Conservation (phyloP, 2,797 vertebrate species). For the Poecilia velifera region DNA sequence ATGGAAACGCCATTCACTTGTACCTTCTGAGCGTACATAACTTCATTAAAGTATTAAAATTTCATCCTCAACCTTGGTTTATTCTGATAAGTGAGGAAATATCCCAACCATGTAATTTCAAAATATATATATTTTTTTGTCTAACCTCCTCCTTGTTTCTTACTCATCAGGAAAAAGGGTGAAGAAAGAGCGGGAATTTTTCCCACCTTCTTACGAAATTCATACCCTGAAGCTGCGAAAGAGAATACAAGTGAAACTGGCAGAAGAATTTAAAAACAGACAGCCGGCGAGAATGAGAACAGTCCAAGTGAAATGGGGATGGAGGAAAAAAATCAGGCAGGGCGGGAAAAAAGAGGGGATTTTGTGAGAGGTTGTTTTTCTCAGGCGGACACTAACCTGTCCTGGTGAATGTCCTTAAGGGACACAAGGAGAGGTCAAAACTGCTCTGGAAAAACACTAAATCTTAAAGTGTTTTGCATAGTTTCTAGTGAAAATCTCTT, state of each 20-base stretch:
- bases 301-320: conserved; percentile 64
- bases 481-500: neutral
- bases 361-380: conserved; percentile 49
- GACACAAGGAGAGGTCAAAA: neutral
- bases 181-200: conserved; percentile 31
- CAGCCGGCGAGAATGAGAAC: conserved; percentile 69
- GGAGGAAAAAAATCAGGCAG: conserved; percentile 51
- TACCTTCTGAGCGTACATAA: conserved; percentile 27
- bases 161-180: conserved; percentile 36
- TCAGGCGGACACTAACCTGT: conserved; percentile 29
- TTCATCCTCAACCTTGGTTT: conserved; percentile 15
- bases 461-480: neutral
- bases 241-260: conserved; percentile 70
- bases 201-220: conserved; percentile 58
- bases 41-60: neutral
- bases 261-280: conserved; percentile 55
- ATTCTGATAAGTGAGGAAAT: conserved; percentile 12
- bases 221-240: conserved; percentile 66
- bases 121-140: neutral
- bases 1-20: conserved; percentile 54
- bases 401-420: conserved; percentile 23
- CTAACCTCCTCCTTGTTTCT: conserved; percentile 48
- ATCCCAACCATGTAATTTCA: conserved; percentile 37
- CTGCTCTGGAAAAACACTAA: neutral
- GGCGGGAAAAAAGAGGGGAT: conserved; percentile 38